Evolutionary conservation across 2,888 invertebrate genomes (phyloP).

Genomic region (Hylaea fasciaria): DNA sequence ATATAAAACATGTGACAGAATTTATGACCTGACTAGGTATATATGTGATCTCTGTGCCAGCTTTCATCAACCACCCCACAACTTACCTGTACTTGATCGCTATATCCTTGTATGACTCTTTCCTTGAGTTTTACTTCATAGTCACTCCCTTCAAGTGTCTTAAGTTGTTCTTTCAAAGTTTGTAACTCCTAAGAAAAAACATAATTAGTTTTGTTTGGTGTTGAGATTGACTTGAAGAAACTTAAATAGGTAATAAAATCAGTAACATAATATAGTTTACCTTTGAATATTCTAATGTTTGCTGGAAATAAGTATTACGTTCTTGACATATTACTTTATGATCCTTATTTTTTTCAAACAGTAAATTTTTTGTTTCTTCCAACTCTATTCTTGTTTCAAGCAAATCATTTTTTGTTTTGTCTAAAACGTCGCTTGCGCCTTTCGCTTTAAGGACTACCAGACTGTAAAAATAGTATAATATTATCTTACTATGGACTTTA

Average conservation of each 20-base stretch:
- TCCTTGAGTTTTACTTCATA: conserved; percentile 7
- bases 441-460: conserved; percentile 13
- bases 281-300: conserved; percentile 8
- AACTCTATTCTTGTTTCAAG: conserved; percentile 12
- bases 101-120: conserved; percentile 15
- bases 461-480: conserved; percentile 16
- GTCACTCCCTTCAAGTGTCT: conserved; percentile 1
- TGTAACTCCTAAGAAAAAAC: conserved; percentile 17
- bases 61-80: too few species aligned
- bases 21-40: too few species aligned
- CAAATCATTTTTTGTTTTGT: conserved; percentile 8
- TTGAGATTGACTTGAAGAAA: too few species aligned
- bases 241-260: not conserved
- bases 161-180: conserved; percentile 4
- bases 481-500: too few species aligned
- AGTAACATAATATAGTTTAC: conserved; percentile 9
- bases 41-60: too few species aligned
- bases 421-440: conserved; percentile 1
- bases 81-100: conserved; percentile 17
- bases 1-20: too few species aligned
- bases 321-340: conserved; percentile 15
- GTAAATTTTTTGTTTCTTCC: conserved; percentile 14
- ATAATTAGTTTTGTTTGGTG: not conserved
- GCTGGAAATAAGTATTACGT: conserved; percentile 15
- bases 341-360: conserved; percentile 23